phyloP scores from a whole-genome alignment of 2,113 vertebrate species.

The Trogon surrucura region DNA sequence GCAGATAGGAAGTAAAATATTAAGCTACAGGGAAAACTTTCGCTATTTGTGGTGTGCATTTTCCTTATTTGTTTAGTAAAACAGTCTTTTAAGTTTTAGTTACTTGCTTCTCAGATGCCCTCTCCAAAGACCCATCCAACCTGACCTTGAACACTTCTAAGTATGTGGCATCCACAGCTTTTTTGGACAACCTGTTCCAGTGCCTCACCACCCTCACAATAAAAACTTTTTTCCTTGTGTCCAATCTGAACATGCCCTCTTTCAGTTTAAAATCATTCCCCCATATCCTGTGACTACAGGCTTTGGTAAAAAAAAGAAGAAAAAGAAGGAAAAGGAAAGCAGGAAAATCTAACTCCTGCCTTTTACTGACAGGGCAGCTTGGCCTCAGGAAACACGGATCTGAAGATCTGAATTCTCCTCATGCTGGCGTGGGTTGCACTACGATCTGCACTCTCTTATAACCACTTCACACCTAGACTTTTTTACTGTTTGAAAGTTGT shows the following conservation, averaged over 20 bases:
- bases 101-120: background rate
- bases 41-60: background rate
- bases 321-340: background rate
- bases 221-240: background rate
- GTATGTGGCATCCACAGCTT: background rate
- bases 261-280: background rate
- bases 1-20: background rate
- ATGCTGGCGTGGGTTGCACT: background rate
- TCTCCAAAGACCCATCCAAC: background rate
- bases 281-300: background rate
- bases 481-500: background rate
- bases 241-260: background rate
- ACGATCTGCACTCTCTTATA: background rate
- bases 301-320: background rate
- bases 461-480: background rate
- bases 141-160: background rate
- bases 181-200: background rate
- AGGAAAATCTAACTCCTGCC: background rate
- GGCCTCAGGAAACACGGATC: background rate
- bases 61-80: background rate
- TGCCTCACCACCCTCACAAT: rapidly evolving
- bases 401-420: background rate
- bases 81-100: background rate
- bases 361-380: background rate
- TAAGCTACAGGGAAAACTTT: background rate